phyloP scores from a whole-genome alignment of 2,113 vertebrate genomes.

The Tachysurus fulvidraco region DNA sequence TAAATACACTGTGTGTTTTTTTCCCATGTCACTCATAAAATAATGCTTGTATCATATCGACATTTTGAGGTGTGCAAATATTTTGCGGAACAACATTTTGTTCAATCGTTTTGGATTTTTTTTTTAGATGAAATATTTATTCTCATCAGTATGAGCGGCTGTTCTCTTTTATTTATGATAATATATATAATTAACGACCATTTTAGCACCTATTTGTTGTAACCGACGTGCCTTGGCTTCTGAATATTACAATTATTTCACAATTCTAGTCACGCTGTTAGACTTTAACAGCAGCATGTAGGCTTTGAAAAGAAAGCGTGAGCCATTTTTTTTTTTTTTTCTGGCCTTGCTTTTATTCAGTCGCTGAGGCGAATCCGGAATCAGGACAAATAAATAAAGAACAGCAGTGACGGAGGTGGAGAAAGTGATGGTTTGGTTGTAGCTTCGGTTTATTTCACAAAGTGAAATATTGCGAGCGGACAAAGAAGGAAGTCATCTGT shows the following conservation, averaged over 20 bases:
- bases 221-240: neutral
- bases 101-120: neutral
- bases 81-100: neutral
- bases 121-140: neutral
- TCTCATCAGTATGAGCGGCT: neutral
- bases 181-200: neutral
- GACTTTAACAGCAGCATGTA: neutral
- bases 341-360: neutral
- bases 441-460: neutral
- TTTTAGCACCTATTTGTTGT: neutral
- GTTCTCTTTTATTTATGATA: neutral
- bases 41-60: neutral
- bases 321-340: neutral
- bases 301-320: neutral
- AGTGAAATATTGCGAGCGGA: neutral
- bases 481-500: neutral
- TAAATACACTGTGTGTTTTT: neutral
- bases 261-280: neutral
- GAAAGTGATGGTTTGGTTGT: neutral
- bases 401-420: neutral
- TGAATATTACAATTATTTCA: neutral
- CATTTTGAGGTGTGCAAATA: neutral
- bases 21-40: neutral
- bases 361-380: neutral
- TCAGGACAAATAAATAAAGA: constrained; percentile 3